Conservation (phyloP, 2,113 vertebrate genomes). For the Poeciliopsis retropinna region DNA sequence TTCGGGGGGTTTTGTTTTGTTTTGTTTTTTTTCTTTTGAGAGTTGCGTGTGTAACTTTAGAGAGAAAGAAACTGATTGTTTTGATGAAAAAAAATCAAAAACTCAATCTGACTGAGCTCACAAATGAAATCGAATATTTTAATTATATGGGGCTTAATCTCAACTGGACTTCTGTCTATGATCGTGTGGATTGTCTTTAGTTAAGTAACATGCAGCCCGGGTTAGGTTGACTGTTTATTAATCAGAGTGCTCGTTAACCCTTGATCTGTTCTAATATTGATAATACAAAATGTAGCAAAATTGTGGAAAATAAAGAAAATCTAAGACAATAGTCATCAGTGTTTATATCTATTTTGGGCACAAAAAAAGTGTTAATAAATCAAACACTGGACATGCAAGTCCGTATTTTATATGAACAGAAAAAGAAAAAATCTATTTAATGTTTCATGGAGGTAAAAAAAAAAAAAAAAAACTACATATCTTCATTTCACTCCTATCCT, state of each 20-base stretch:
- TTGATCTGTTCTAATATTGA: not conserved
- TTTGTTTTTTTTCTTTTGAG: no score
- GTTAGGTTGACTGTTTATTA: not conserved
- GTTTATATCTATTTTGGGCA: not conserved
- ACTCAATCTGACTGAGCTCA: not conserved
- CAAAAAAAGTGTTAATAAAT: no score
- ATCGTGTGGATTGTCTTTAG: not conserved
- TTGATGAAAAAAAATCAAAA: no score
- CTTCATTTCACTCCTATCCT: not conserved
- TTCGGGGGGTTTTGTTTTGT: no score
- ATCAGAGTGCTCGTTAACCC: not conserved
- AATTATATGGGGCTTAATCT: not conserved
- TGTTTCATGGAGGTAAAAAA: not conserved
- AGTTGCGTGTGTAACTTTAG: no score
- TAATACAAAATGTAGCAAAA: not conserved
- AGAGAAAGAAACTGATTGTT: no score
- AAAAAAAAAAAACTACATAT: not conserved
- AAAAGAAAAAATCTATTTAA: not conserved
- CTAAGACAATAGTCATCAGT: not conserved
- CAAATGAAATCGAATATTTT: not conserved
- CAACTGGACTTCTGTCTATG: not conserved
- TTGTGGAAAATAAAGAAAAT: not conserved
- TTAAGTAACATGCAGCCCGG: no score
- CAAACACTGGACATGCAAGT: not conserved
- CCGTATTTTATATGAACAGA: not conserved